Evolutionary conservation across 2,113 vertebrate species (phyloP).

Genomic region (Embiotoca jacksoni): DNA sequence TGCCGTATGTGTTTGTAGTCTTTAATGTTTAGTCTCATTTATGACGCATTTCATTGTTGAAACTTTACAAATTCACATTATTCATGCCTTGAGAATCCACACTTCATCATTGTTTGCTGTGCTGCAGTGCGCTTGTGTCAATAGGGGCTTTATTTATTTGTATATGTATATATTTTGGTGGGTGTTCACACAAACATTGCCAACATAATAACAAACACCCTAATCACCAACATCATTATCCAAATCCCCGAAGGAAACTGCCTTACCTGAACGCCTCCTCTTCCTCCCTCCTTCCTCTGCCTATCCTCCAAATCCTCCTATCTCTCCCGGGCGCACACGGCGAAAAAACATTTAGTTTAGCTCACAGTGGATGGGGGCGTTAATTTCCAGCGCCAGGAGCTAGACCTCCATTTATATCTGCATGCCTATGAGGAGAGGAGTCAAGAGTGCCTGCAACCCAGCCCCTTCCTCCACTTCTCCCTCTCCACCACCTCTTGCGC

Average conservation of each 20-base stretch:
- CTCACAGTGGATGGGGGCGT: constrained; percentile 53
- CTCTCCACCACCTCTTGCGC: constrained; percentile 38
- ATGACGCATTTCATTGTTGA: constrained; percentile 33
- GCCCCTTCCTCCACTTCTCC: constrained; percentile 33
- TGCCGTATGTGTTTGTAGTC: constrained; percentile 15
- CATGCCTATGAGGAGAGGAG: constrained; percentile 56
- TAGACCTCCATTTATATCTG: constrained; percentile 72
- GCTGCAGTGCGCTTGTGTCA: constrained; percentile 46
- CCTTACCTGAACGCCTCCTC: constrained; percentile 57
- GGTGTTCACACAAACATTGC: constrained; percentile 56
- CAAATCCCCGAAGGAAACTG: constrained; percentile 60
- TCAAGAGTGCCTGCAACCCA: constrained; percentile 56
- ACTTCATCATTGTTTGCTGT: constrained; percentile 53
- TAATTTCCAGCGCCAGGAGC: constrained; percentile 49
- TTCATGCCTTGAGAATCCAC: constrained; percentile 53
- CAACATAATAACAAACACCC: constrained; percentile 73
- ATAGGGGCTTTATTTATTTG: constrained; percentile 62
- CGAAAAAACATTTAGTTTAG: constrained; percentile 62
- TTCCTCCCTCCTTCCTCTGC: constrained; percentile 37
- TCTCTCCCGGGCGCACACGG: constrained; percentile 37
- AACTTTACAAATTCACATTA: constrained; percentile 62
- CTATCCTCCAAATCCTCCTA: constrained; percentile 51
- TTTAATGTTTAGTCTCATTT: constrained; percentile 53
- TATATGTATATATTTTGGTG: constrained; percentile 48
- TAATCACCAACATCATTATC: constrained; percentile 80